These are phyloP conservation scores for Charadrius vociferus DNA, from an alignment of 2,113 vertebrate species.

Conservation along the genomic window DNA sequence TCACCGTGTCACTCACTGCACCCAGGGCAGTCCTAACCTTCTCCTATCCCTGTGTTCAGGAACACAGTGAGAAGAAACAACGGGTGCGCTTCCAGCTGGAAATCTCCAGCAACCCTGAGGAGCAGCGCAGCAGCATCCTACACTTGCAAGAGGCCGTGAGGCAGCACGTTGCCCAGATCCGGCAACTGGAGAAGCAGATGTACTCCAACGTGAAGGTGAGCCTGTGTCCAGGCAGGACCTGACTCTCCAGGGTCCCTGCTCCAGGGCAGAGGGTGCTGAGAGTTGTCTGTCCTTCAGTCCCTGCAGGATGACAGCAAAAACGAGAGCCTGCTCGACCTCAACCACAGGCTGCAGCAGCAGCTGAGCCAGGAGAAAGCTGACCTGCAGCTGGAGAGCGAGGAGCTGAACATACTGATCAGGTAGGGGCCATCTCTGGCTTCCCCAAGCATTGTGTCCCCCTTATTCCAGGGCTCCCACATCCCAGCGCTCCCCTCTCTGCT, in stretches of 20 bases:
- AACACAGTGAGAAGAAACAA: constrained; percentile 98
- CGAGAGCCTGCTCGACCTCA: constrained; percentile 86
- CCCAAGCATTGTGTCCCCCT: fast-evolving
- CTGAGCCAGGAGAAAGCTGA: constrained; percentile 94
- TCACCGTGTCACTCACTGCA: fast-evolving
- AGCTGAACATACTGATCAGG: constrained; percentile 98
- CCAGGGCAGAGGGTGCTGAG: not conserved
- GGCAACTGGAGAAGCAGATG: constrained; percentile 95
- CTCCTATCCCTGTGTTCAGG: constrained; percentile 69
- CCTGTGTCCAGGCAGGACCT: not conserved
- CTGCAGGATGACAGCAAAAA: constrained; percentile 88
- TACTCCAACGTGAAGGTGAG: constrained; percentile 92
- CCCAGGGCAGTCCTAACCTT: not conserved
- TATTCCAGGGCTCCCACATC: not conserved
- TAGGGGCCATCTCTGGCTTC: constrained; percentile 27
- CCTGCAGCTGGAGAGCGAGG: constrained; percentile 96
- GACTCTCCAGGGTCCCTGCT: not conserved
- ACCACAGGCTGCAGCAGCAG: constrained; percentile 90
- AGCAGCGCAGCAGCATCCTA: constrained; percentile 96
- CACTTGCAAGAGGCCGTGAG: constrained; percentile 95
- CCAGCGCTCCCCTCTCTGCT: not conserved
- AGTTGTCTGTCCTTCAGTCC: constrained; percentile 73
- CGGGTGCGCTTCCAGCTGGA: constrained; percentile 97
- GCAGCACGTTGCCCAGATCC: constrained; percentile 93
- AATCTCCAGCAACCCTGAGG: constrained; percentile 97